A percentile compares a stretch with the other conserved stretches of the same genome.
phyloP scores from a whole-genome alignment of 2,888 invertebrate species.

The Melieria picta region DNA sequence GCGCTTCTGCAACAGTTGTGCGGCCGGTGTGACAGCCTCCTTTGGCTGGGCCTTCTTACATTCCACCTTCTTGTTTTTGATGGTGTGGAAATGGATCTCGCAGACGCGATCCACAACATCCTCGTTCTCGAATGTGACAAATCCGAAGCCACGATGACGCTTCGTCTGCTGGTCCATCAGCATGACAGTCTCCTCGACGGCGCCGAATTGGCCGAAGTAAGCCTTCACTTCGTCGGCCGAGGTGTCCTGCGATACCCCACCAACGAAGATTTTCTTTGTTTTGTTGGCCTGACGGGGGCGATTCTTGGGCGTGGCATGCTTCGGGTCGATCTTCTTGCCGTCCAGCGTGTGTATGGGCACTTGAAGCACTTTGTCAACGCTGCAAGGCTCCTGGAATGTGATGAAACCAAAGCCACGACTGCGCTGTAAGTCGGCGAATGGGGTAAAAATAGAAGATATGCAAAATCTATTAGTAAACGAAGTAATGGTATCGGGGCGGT shows the following conservation, averaged over 20 bases:
- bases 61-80: constrained; percentile 90
- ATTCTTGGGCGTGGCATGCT: constrained; percentile 92
- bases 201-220: constrained; percentile 90
- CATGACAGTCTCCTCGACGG: constrained; percentile 92
- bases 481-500: no score
- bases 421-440: constrained; percentile 71
- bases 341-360: constrained; percentile 91
- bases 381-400: constrained; percentile 89
- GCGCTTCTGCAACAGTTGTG: constrained; percentile 75
- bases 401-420: constrained; percentile 94
- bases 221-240: constrained; percentile 90
- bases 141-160: constrained; percentile 89
- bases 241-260: constrained; percentile 91
- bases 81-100: constrained; percentile 92
- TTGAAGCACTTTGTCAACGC: constrained; percentile 90
- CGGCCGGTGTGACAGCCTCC: constrained; percentile 82
- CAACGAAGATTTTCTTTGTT: constrained; percentile 92
- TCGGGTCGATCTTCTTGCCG: constrained; percentile 94
- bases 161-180: constrained; percentile 94
- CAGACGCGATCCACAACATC: constrained; percentile 93
- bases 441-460: constrained; percentile 16
- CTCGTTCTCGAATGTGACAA: constrained; percentile 91
- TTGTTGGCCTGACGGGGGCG: constrained; percentile 86
- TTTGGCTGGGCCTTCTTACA: constrained; percentile 94
- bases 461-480: constrained; percentile 28